Conservation (phyloP, 2,797 vertebrate genomes). For the Syncerus caffer region DNA sequence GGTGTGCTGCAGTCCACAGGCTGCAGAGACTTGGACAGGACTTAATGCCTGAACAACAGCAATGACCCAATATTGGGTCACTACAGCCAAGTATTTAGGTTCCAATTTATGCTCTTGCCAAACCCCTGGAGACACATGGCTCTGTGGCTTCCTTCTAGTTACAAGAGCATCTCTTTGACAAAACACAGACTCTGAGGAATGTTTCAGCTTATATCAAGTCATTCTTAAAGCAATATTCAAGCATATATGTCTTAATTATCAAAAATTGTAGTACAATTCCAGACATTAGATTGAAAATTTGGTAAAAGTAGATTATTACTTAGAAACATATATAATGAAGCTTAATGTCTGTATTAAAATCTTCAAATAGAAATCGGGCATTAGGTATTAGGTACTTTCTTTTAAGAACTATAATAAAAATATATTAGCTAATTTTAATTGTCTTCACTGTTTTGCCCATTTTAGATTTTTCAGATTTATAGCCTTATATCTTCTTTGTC, state of each 20-base stretch:
- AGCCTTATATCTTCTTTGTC: not conserved
- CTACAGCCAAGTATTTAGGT: not conserved
- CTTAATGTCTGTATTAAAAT: conserved; percentile 11
- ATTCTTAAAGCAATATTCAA: not conserved
- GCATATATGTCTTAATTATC: not conserved
- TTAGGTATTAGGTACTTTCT: not conserved
- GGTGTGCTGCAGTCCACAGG: not conserved
- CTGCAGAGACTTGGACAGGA: not conserved
- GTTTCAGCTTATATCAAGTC: not conserved
- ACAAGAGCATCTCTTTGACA: not conserved
- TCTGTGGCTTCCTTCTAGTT: not conserved
- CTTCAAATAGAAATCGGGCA: not conserved
- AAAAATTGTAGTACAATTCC: not conserved
- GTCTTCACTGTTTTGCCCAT: conserved; percentile 27
- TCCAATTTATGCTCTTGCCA: not conserved
- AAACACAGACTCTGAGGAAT: not conserved
- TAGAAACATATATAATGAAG: conserved; percentile 12
- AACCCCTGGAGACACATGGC: not conserved
- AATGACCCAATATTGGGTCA: not conserved
- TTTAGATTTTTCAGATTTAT: not conserved
- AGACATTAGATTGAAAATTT: conserved; percentile 33
- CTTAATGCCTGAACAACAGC: not conserved
- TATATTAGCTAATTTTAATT: not conserved
- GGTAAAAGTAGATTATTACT: not conserved
- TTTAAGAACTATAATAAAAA: conserved; percentile 48